These are phyloP conservation scores for Operophtera brumata DNA, from an alignment of 2,888 invertebrate species.

Conservation along the genomic window DNA sequence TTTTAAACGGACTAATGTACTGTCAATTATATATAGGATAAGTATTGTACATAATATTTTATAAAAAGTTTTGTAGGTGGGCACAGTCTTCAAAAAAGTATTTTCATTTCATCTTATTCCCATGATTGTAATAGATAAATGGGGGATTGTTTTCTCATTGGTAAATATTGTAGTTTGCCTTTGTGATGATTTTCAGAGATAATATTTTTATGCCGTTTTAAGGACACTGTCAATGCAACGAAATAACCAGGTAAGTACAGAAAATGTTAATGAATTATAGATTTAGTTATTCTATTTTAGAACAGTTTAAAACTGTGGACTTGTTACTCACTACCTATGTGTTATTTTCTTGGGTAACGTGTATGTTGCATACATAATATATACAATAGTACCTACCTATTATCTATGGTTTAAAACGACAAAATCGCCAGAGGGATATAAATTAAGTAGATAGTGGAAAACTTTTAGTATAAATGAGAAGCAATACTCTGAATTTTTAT, in stretches of 20 bases:
- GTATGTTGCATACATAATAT: constrained; percentile 35
- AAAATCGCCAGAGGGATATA: constrained; percentile 76
- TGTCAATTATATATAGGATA: constrained; percentile 62
- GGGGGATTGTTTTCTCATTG: constrained; percentile 8
- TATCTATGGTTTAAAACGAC: constrained; percentile 42
- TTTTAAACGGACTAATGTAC: constrained; percentile 36
- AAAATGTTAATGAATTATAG: constrained; percentile 51
- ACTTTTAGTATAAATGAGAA: constrained; percentile 78
- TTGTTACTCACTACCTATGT: constrained; percentile 39
- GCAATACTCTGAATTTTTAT: constrained; percentile 79
- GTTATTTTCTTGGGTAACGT: constrained; percentile 26
- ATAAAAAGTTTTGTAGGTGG: constrained; percentile 27
- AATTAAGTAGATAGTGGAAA: constrained; percentile 74
- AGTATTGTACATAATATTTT: constrained; percentile 33
- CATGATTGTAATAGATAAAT: background rate
- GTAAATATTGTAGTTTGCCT: constrained; percentile 33
- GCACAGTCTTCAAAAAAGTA: constrained; percentile 8
- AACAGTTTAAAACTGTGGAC: constrained; percentile 46
- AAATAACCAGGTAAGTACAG: constrained; percentile 55
- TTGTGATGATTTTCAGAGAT: constrained; percentile 38
- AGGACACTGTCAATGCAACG: constrained; percentile 58
- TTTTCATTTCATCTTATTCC: constrained; percentile 11
- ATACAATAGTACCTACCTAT: background rate
- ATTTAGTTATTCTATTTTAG: constrained; percentile 57
- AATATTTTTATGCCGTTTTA: constrained; percentile 39